Evolutionary conservation across 2,797 vertebrate species (phyloP).

Genomic region (Sebastolobus alascanus): DNA sequence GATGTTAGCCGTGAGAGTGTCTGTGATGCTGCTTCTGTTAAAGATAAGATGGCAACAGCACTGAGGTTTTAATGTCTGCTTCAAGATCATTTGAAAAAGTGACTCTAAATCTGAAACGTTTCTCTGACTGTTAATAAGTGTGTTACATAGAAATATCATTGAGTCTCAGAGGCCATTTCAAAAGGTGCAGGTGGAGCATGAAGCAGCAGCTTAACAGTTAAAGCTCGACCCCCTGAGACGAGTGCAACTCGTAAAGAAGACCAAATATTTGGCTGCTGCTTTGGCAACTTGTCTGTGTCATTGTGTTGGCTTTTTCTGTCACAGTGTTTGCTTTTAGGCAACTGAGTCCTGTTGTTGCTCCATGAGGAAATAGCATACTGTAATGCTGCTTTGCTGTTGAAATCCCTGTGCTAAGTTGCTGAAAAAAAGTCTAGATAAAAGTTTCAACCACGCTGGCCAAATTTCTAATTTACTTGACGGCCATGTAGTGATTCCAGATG

Average conservation of each 20-base stretch:
- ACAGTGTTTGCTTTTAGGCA: constrained; percentile 22
- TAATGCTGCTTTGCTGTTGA: constrained; percentile 14
- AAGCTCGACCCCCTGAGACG: constrained; percentile 9
- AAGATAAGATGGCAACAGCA: not conserved
- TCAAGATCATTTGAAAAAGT: not conserved
- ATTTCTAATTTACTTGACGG: constrained; percentile 19
- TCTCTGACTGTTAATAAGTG: not conserved
- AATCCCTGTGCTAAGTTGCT: not conserved
- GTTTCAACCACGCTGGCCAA: not conserved
- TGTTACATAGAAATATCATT: not conserved
- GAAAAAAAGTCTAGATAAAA: constrained; percentile 23
- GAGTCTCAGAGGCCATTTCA: not conserved
- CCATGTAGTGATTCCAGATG: constrained; percentile 36
- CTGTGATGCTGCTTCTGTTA: not conserved
- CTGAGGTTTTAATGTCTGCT: not conserved
- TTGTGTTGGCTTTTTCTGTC: constrained; percentile 20
- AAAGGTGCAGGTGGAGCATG: too few species aligned
- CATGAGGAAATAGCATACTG: not conserved
- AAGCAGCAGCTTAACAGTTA: constrained; percentile 40
- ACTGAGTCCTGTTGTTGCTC: constrained; percentile 1
- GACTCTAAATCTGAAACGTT: not conserved
- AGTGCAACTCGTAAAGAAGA: constrained; percentile 27
- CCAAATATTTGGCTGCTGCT: constrained; percentile 69
- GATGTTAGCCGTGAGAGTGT: not conserved
- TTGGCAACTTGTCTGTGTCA: constrained; percentile 45